Percentiles rank a stretch among this genome's conserved stretches.
These are phyloP conservation scores for Sminthopsis crassicaudata DNA, from an alignment of 2,113 vertebrate genomes.

Conservation along the genomic window DNA sequence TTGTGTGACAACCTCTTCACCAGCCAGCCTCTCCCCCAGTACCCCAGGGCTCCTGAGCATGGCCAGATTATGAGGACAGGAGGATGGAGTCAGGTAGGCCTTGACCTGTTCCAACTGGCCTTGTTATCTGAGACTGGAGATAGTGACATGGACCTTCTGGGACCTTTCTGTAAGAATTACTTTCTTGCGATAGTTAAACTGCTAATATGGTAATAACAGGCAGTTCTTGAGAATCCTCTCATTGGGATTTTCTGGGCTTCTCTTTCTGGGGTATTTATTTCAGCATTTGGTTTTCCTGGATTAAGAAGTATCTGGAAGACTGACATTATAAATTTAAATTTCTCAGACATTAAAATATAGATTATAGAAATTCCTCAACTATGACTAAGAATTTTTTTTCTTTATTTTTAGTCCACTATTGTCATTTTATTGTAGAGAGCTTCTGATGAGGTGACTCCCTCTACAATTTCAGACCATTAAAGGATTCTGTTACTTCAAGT, in stretches of 20 bases:
- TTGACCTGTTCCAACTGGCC: background rate
- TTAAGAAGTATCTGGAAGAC: background rate
- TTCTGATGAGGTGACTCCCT: background rate
- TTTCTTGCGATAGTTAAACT: background rate
- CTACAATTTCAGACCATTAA: background rate
- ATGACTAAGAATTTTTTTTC: background rate
- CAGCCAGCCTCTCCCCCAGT: constrained; percentile 91
- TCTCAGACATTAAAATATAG: background rate
- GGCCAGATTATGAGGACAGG: constrained; percentile 72
- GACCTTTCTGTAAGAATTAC: background rate
- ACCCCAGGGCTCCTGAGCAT: constrained; percentile 77
- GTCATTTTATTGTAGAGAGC: background rate
- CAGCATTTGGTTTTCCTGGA: background rate
- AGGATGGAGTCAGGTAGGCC: constrained; percentile 82
- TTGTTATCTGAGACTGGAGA: background rate
- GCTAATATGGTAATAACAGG: background rate
- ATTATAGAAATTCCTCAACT: background rate
- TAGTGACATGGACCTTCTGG: background rate
- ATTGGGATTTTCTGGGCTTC: background rate
- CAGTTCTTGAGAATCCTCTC: background rate
- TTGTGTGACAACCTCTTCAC: constrained; percentile 97
- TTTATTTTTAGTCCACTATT: background rate
- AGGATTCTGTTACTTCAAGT: background rate
- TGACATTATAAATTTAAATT: background rate
- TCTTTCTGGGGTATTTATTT: background rate